Percentiles rank a stretch among this genome's conserved stretches.
Evolutionary conservation across 2,113 vertebrate genomes (phyloP).

Genomic region (Ascaphus truei): DNA sequence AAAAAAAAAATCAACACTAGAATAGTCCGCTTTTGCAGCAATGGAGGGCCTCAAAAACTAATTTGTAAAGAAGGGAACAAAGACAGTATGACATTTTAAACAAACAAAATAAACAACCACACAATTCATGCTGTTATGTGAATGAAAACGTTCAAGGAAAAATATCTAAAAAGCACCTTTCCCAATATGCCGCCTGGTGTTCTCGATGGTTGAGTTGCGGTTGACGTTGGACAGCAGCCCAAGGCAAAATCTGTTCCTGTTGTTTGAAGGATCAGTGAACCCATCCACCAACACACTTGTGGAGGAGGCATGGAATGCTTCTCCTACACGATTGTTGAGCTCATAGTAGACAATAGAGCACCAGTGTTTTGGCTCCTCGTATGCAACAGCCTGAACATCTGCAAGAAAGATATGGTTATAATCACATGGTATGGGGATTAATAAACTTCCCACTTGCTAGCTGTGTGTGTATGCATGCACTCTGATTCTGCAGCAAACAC

Average conservation of each 20-base stretch:
- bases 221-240: conserved; percentile 97
- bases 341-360: conserved; percentile 99
- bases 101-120: too few species aligned
- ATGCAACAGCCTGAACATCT: conserved; percentile 96
- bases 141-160: too few species aligned
- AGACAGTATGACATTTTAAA: too few species aligned
- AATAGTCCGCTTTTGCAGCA: too few species aligned
- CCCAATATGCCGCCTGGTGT: conserved; percentile 93
- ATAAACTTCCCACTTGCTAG: neutral
- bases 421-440: neutral
- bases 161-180: conserved; percentile 87
- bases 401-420: conserved; percentile 49
- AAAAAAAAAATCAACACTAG: too few species aligned
- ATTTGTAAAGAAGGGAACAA: too few species aligned
- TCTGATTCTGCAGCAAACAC: neutral
- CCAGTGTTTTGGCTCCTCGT: conserved; percentile 97
- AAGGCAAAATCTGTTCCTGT: conserved; percentile 96
- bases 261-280: conserved; percentile 98
- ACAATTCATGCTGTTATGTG: too few species aligned
- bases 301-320: conserved; percentile 94
- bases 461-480: neutral
- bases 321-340: conserved; percentile 95
- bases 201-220: conserved; percentile 98
- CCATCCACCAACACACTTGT: conserved; percentile 95
- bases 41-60: too few species aligned